Base-by-base conservation (phyloP, 2,888 invertebrate species). In the Cataglyphis albicans region DNA sequence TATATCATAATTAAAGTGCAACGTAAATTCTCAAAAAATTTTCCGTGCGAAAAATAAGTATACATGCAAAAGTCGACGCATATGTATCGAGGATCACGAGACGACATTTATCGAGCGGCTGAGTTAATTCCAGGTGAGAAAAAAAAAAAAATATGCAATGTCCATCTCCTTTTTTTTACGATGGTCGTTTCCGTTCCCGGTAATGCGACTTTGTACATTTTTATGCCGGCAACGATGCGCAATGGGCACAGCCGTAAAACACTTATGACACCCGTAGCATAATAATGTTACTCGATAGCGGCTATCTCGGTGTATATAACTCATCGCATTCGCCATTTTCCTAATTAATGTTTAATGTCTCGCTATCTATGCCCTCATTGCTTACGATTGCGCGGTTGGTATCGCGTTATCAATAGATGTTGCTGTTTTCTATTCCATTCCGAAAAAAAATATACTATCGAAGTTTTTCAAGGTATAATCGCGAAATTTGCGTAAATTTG, bases 291-390 rank as follows among this genome's bases (percentile, higher is more conserved):
- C 57, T 81, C 80, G 91, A 91, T 91, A 91, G 87, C 82, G 38
- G 86, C 74, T 91, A 91, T 90, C 90, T 86, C 44, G 72, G 21
- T 75, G 81, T 78, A 84, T 88, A 84, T 81, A 86, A 85, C 74
- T 68, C 85, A 64, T 32, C 64, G 48, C 76, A 82, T 76, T 87
- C 88, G 90, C 88, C 91, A 89, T 91, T 91, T 91, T 92, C 87
- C 90, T 89, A 91, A 92, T 91, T 91, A 91, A 91, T 90, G 90
- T 91, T 91, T 89, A 90, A 92, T 92, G 90, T 80, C 74, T 29
- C 84, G 82, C 87, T 91, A 90, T 88, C 85, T 91, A 52, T 52
- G 87, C 82, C 88, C 91, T 86, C 85, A 59, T 87, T 89, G 81
- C 68, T 44, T 82, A 72, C 83, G 86, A 86, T 87, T 29, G 86